Evolutionary conservation across 2,888 invertebrate species (phyloP).

Genomic region (Thera obeliscata): DNA sequence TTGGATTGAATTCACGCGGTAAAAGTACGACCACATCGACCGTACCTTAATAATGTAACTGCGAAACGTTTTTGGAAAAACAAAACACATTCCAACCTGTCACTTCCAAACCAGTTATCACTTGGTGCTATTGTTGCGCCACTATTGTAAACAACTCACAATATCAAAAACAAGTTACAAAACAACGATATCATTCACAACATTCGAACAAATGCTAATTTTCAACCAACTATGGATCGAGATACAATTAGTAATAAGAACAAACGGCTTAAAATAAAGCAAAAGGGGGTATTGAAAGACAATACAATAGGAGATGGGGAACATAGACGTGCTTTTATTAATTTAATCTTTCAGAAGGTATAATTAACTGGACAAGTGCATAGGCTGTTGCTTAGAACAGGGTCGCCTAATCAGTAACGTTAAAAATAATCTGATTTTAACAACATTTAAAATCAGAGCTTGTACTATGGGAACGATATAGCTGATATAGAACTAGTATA

Average conservation of each 20-base stretch:
- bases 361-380: conserved; percentile 41
- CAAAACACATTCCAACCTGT: conserved; percentile 6
- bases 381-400: neutral
- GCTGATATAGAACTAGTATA: no score
- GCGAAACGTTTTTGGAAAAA: neutral
- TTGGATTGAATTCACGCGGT: neutral
- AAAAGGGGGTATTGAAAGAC: conserved; percentile 41
- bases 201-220: conserved; percentile 41
- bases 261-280: conserved; percentile 49
- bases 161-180: conserved; percentile 32
- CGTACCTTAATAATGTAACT: neutral
- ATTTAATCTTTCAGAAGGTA: conserved; percentile 52
- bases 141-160: conserved; percentile 23
- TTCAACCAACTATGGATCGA: conserved; percentile 41
- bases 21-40: no score
- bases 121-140: conserved; percentile 27
- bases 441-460: no score
- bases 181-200: conserved; percentile 39
- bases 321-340: conserved; percentile 46
- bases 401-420: neutral
- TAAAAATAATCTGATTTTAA: no score
- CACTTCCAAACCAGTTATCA: conserved; percentile 19
- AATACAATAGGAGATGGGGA: conserved; percentile 40
- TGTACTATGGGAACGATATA: no score
- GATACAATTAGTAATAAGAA: conserved; percentile 45